Conservation (phyloP, 2,113 vertebrate species). For the Ciconia stormi region DNA sequence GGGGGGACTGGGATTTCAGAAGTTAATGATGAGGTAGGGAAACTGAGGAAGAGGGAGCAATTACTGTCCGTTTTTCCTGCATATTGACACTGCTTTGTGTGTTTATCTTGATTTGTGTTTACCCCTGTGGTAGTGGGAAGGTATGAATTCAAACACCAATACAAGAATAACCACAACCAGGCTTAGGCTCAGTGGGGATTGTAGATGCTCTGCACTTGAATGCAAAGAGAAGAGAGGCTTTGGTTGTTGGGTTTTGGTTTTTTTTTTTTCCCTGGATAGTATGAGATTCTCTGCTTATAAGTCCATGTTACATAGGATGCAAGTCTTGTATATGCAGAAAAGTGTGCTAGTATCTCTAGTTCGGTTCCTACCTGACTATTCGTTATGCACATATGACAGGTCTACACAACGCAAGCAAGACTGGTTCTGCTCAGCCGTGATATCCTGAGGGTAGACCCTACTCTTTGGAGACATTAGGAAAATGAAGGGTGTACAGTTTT, state of each 20-base stretch:
- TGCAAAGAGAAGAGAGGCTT: neutral
- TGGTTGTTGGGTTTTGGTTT: neutral
- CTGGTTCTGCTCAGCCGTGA: neutral
- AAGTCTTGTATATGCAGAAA: neutral
- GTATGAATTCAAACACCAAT: neutral
- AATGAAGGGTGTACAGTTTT: neutral
- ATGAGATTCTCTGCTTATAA: neutral
- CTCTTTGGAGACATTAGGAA: neutral
- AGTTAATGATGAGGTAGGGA: neutral
- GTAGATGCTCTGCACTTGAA: neutral
- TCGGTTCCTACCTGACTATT: neutral
- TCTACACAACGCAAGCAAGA: neutral
- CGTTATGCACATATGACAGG: neutral
- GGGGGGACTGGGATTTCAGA: neutral
- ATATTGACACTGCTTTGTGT: neutral
- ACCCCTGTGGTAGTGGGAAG: neutral
- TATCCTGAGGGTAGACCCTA: neutral
- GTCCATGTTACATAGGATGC: neutral
- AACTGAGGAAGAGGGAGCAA: neutral
- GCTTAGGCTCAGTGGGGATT: neutral
- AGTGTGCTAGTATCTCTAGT: neutral
- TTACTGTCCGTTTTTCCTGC: neutral
- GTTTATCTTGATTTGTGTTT: neutral
- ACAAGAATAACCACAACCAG: neutral
- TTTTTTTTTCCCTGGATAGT: neutral